Evolutionary conservation across 35 echinoderm and acorn worm genomes (phyloP).

Genomic region (Stichopus chloronotus): DNA sequence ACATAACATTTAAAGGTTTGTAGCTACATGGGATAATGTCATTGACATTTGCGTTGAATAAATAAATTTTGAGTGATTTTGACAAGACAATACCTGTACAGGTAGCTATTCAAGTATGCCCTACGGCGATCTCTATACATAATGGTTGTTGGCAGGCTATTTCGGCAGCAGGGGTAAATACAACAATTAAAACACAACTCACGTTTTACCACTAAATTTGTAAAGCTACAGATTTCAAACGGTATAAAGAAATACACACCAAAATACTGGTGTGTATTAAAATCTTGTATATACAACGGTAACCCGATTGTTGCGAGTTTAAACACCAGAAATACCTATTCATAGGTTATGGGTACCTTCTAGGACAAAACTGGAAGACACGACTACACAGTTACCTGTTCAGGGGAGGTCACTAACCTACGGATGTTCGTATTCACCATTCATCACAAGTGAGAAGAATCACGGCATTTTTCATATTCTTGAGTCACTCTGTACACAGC

Average conservation of each 20-base stretch:
- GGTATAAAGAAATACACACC: slow-evolving; percentile 47
- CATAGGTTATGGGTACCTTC: background rate
- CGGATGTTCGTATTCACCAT: background rate
- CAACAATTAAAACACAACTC: slow-evolving; percentile 49
- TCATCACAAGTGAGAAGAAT: too few species aligned
- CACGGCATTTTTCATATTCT: too few species aligned
- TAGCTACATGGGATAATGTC: slow-evolving; percentile 46
- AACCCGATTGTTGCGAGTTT: slow-evolving; percentile 54
- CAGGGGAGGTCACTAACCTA: slow-evolving; percentile 44
- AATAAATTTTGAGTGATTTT: slow-evolving; percentile 58
- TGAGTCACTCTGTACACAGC: too few species aligned
- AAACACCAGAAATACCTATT: slow-evolving; percentile 54
- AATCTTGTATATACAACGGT: slow-evolving; percentile 48
- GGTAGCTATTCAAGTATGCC: slow-evolving; percentile 44
- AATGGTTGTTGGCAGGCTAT: slow-evolving; percentile 29
- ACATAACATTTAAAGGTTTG: background rate
- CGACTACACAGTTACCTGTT: background rate
- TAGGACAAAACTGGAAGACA: slow-evolving; percentile 20
- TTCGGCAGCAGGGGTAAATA: slow-evolving; percentile 17
- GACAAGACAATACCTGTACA: slow-evolving; percentile 51
- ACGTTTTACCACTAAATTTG: slow-evolving; percentile 56
- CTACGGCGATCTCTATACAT: slow-evolving; percentile 7
- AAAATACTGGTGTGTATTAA: slow-evolving; percentile 32
- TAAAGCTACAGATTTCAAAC: slow-evolving; percentile 26
- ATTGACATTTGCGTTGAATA: slow-evolving; percentile 50